Percentiles rank a stretch among this genome's conserved stretches.
phyloP scores from a whole-genome alignment of 2,797 vertebrate species.

The Poecilia wingei region DNA sequence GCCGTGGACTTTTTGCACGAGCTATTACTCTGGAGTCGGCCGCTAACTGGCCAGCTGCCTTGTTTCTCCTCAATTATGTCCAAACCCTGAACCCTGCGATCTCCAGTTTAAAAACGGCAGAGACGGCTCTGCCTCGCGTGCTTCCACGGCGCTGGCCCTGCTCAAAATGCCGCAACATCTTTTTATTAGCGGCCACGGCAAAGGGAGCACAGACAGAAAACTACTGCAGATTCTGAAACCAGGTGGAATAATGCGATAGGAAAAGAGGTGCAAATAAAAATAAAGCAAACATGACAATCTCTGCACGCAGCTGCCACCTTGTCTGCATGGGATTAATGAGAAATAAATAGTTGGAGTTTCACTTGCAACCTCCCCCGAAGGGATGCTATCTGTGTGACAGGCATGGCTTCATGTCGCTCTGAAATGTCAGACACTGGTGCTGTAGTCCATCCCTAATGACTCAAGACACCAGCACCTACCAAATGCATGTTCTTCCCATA shows the following conservation, averaged over 20 bases:
- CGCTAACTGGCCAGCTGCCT: conserved; percentile 45
- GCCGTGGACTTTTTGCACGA: conserved; percentile 44
- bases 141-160: conserved; percentile 26
- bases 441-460: conserved; percentile 66
- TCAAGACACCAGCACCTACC: conserved; percentile 51
- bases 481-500: conserved; percentile 39
- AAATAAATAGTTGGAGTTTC: conserved; percentile 50
- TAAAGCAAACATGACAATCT: conserved; percentile 49
- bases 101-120: conserved; percentile 36
- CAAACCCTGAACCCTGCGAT: conserved; percentile 22
- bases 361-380: conserved; percentile 37
- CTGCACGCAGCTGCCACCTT: conserved; percentile 44
- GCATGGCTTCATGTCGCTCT: conserved; percentile 44
- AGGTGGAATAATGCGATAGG: conserved; percentile 65
- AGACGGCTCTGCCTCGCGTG: conserved; percentile 30
- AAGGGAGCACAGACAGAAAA: conserved; percentile 13
- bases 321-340: conserved; percentile 57
- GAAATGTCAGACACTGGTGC: conserved; percentile 66
- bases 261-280: conserved; percentile 37
- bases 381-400: conserved; percentile 65
- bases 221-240: conserved; percentile 38
- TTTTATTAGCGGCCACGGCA: conserved; percentile 13
- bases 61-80: conserved; percentile 53
- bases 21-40: conserved; percentile 58
- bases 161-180: conserved; percentile 26